Evolutionary conservation across 2,797 vertebrate species (phyloP), one percentile per base, ranked within the genome.

Genomic region (Streptopelia turtur): DNA sequence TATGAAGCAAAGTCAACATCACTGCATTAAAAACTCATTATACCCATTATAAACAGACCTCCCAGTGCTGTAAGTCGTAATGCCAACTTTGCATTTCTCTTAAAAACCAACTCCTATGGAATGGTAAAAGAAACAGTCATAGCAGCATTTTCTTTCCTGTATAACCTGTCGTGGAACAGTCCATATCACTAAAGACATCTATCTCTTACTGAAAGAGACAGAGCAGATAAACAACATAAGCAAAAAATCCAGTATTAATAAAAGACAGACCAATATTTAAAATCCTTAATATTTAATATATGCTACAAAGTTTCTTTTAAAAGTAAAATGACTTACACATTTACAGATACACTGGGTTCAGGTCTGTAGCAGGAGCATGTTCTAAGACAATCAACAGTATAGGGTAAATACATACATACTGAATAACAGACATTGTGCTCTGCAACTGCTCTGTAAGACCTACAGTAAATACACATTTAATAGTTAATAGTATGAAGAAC

Each of bases 381-480:
- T 96, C 95, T 96, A 97, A 95, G 91, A 97, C 98, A 97, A 95
- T 97, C 94, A 95, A 98, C 96, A 97, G 95, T 95, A 98, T 91
- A 98, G 96, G 97, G 96, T 97, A 98, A 97, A 97, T 97, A 98
- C 93, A 96, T 96, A 97, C 95, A 97, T 91, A 98, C 92, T 93
- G 97, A 93, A 93, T 97, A 98, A 98, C 96, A 98, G 97, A 97
- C 97, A 98, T 98, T 98, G 98, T 98, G 98, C 98, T 98, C 98
- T 97, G 98, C 97, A 98, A 96, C 96, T 97, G 97, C 94, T 98
- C 95, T 87, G 97, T 91, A 97, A 92, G 95, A 98, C 96, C 96
- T 97, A 98, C 94, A 96, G 95, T 96, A 97, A 97, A 97, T 97
- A 97, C 96, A 98, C 92, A 95, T 94, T 95, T 94, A 96, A 96